Evolutionary conservation across 2,888 invertebrate species (phyloP), one percentile per base, ranked within the genome.

Genomic region (Mesorhabditis spiculigera): DNA sequence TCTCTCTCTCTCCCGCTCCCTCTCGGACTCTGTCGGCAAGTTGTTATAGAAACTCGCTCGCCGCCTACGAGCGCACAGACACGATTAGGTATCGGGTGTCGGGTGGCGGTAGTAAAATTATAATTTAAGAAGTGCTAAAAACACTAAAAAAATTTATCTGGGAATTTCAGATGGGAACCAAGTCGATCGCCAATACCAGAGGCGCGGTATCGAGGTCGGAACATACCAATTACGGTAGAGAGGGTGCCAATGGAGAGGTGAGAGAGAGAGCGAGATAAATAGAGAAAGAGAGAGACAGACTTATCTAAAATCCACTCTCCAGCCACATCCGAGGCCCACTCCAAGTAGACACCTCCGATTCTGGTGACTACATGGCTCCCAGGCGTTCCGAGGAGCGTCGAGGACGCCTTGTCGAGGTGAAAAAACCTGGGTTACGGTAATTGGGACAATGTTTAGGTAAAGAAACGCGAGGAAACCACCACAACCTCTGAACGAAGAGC

Each of bases 81-180:
- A n/a, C 58, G n/a, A 50, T 50, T 50, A 10, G 58, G 58, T 28
- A 28, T 28, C 28, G 28, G 28, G 28, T 28, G 28, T 28, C 28
- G 28, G 28, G 28, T 28, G 28, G 28, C 3, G 28, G 28, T 28
- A 28, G 28, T 28, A 28, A 3, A 28, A 28, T 28, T 28, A 28
- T 28, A 28, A 28, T 28, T 28, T 28, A 28, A 28, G 28, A 28
- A 28, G 28, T 28, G 28, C 28, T 28, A 28, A 28, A 28, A 28
- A 28, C 28, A 28, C 28, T 28, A 28, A 28, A 28, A 28, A 28
- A 28, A 28, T 28, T 28, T 28, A 28, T 28, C 28, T 28, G 28
- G n/a, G n/a, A n/a, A 50, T 50, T 50, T 50, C n/a, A 50, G 58
- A 50, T 50, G 58, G 58, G 58, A 50, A 50, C 58, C 58, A 13